These are phyloP conservation scores for Pelecanoides urinatrix DNA, from an alignment of 2,113 vertebrate species.

Conservation along the genomic window DNA sequence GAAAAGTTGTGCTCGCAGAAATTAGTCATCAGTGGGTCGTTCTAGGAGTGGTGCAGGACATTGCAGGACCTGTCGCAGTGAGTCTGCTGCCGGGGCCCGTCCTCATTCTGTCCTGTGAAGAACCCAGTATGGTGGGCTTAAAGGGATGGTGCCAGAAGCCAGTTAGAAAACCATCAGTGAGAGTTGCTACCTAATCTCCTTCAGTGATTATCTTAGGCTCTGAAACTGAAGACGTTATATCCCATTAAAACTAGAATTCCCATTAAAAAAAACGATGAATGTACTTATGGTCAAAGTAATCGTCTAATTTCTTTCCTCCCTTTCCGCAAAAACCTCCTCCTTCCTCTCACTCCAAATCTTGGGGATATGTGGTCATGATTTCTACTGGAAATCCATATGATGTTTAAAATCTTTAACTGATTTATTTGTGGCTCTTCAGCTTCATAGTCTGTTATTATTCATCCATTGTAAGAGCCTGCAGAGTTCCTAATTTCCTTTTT, in stretches of 20 bases:
- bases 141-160: neutral
- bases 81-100: fast-evolving
- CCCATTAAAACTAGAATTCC: neutral
- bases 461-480: neutral
- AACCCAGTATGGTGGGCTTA: neutral
- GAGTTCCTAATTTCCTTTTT: neutral
- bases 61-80: neutral
- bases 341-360: neutral
- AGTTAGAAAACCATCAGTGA: neutral
- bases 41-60: neutral
- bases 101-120: neutral
- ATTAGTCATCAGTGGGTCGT: neutral
- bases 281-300: neutral
- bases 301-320: neutral
- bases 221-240: neutral
- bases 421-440: neutral
- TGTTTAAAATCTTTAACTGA: neutral
- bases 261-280: neutral
- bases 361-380: neutral
- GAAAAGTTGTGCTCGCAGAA: neutral
- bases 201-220: neutral
- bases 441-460: neutral
- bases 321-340: neutral
- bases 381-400: neutral
- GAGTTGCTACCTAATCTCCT: neutral